Percentiles rank a stretch among this genome's conserved stretches.
Conservation (phyloP, 2,113 vertebrate species). For the Daphoenositta chrysoptera region DNA sequence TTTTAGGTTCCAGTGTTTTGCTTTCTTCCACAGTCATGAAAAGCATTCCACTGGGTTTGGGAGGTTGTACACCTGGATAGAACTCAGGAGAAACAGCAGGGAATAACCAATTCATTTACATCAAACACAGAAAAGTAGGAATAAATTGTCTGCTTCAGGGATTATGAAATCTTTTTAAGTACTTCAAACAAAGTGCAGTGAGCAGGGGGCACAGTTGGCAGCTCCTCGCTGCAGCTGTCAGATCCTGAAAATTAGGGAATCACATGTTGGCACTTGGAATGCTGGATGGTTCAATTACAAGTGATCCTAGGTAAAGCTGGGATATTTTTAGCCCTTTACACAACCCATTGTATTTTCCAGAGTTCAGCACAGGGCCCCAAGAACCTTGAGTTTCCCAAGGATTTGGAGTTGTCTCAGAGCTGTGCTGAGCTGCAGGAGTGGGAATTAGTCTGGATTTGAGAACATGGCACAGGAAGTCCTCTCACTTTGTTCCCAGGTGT, state of each 20-base stretch:
- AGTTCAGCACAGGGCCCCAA: slow-evolving; percentile 48
- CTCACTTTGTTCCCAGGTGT: background rate
- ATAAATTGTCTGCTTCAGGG: slow-evolving; percentile 24
- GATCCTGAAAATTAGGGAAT: slow-evolving; percentile 68
- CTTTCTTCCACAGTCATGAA: background rate
- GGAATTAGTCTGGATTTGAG: background rate
- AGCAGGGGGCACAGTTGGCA: slow-evolving; percentile 67
- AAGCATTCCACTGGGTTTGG: background rate
- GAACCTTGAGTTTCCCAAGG: background rate
- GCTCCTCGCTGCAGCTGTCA: slow-evolving; percentile 69
- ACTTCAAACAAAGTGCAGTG: slow-evolving; percentile 53
- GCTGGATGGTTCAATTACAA: slow-evolving; percentile 68
- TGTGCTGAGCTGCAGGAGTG: background rate
- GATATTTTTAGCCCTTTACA: slow-evolving; percentile 75
- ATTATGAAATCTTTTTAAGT: slow-evolving; percentile 57
- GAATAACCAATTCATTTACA: slow-evolving; percentile 4
- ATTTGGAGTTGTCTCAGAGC: background rate
- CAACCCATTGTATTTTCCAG: slow-evolving; percentile 60
- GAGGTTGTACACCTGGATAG: slow-evolving; percentile 5
- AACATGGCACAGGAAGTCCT: background rate
- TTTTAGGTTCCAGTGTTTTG: background rate
- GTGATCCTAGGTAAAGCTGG: slow-evolving; percentile 67
- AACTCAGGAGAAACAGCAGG: slow-evolving; percentile 29
- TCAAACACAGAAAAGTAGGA: background rate
- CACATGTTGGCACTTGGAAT: slow-evolving; percentile 72